Evolutionary conservation across 2,797 vertebrate species (phyloP), one percentile per base, ranked within the genome.

Genomic region (Chrosomus eos): DNA sequence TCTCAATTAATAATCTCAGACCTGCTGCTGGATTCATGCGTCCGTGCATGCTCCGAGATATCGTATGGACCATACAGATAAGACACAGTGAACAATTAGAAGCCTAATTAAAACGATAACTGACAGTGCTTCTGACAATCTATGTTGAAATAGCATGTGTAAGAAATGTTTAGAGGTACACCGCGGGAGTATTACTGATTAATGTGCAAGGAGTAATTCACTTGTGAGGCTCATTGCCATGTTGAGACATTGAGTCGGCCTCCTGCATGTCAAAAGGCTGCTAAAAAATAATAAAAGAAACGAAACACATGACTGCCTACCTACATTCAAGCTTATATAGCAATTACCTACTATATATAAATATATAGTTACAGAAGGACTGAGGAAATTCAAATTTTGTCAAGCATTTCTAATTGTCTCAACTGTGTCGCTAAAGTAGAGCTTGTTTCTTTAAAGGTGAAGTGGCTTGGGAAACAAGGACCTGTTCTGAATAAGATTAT

Each of bases 1-100:
- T 88, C 90, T 93, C 94, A 94, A 94, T 94, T 94, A 95, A 94
- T 94, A 94, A 92, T 86, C 83, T 79, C 80, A 92, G 90, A 88
- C 84, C 85, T 82, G 87, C 89, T 38, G 70, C 13, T 85, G 89
- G 90, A 87, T 81, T 90, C 90, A 86, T 86, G 82, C 73, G 48
- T 26, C 68, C 26, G 81, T 26, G 58, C 33, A 45, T 83, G 82
- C 73, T 73, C 60, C 23, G 18, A 66, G 66, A 77, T 73, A 55
- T 77, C 87, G 76, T 79, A 80, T 80, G 55, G 48, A 55, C 80
- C 76, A 67, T 84, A 58, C 62, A 80, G 71, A 89, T 82, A 87
- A 81, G 67, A 81, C 85, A 81, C 36, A n/a, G 28, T 81, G 75
- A 48, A 83, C 80, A 87, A 89, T 83, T 85, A 83, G 38, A 81